Conservation (phyloP, 2,888 invertebrate genomes). For the Phania funesta region DNA sequence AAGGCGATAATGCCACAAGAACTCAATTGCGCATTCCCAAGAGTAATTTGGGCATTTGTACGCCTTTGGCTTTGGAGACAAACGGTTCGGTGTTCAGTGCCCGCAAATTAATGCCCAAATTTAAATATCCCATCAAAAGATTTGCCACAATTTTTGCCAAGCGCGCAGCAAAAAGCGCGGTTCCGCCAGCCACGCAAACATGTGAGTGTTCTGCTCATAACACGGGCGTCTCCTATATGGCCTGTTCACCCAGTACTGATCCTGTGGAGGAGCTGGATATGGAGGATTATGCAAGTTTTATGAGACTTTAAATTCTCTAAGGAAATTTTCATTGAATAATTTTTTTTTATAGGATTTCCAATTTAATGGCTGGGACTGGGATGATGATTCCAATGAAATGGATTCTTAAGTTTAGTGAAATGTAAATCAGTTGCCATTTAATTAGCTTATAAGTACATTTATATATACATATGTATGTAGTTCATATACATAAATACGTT, state of each 20-base stretch:
- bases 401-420: constrained; percentile 67
- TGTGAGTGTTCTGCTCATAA: constrained; percentile 87
- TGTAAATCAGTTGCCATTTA: constrained; percentile 43
- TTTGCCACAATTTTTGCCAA: constrained; percentile 85
- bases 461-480: constrained; percentile 41
- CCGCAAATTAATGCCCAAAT: constrained; percentile 83
- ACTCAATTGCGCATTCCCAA: constrained; percentile 89
- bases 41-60: constrained; percentile 88
- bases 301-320: not conserved
- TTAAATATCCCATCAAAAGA: constrained; percentile 83
- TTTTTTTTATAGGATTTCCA: constrained; percentile 72
- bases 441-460: constrained; percentile 35
- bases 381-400: constrained; percentile 72
- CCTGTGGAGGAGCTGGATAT: constrained; percentile 72
- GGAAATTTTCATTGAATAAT: not conserved
- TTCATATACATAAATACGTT: constrained; percentile 21
- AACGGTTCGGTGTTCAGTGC: constrained; percentile 87
- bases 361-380: constrained; percentile 77
- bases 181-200: constrained; percentile 83
- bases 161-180: constrained; percentile 84
- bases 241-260: constrained; percentile 83
- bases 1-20: constrained; percentile 87
- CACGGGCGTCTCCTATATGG: constrained; percentile 84
- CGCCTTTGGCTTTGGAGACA: constrained; percentile 90
- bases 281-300: constrained; percentile 76